Conservation (phyloP, 64 coral and sea anemone genomes). For the Porites australiensis region DNA sequence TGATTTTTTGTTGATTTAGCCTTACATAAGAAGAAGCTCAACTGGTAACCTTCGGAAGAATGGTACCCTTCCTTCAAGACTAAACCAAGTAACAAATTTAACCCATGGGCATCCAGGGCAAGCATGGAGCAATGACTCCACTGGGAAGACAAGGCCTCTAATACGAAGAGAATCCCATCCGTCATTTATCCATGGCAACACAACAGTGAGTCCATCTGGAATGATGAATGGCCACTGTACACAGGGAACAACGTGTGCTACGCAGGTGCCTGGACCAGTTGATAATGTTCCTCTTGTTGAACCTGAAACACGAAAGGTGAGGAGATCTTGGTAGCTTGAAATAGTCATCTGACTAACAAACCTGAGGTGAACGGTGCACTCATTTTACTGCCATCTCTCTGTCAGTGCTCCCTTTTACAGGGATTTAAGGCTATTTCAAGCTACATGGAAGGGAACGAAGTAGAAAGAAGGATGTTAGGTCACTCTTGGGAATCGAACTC, state of each 20-base stretch:
- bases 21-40: slow-evolving; percentile 78
- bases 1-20: slow-evolving; percentile 36
- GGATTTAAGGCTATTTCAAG: too few species aligned
- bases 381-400: too few species aligned
- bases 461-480: too few species aligned
- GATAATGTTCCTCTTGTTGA: slow-evolving; percentile 92
- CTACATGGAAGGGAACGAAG: too few species aligned
- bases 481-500: too few species aligned
- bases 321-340: background rate
- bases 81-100: slow-evolving; percentile 49
- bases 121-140: slow-evolving; percentile 61
- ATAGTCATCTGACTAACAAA: too few species aligned
- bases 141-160: slow-evolving; percentile 37
- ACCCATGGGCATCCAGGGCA: slow-evolving; percentile 56
- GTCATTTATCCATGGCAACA: slow-evolving; percentile 15
- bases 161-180: slow-evolving; percentile 82
- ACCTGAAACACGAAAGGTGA: slow-evolving; percentile 90
- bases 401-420: too few species aligned
- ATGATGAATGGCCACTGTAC: slow-evolving; percentile 83
- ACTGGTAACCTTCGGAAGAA: slow-evolving; percentile 87
- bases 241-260: background rate
- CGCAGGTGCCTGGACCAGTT: slow-evolving; percentile 78
- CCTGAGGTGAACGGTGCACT: too few species aligned
- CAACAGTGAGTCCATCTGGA: slow-evolving; percentile 38
- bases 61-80: slow-evolving; percentile 77